Conservation (phyloP, 2,888 invertebrate species). For the Conomelus anceps region DNA sequence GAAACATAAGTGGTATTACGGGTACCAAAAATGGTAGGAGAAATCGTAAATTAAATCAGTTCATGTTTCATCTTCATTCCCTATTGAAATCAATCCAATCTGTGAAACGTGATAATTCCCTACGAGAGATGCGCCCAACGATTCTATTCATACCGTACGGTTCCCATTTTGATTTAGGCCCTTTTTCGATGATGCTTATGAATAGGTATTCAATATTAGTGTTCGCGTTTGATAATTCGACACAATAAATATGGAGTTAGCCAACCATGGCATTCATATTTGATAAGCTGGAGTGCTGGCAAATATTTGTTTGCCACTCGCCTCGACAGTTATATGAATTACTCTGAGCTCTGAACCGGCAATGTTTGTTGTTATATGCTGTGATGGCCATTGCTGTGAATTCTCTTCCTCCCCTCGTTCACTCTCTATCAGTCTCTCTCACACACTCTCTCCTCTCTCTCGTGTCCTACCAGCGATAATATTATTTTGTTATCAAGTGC, state of each 20-base stretch:
- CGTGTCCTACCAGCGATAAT: background rate
- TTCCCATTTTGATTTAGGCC: background rate
- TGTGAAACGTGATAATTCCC: background rate
- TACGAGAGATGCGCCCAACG: background rate
- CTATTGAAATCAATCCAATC: no score
- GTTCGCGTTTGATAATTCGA: background rate
- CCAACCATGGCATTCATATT: background rate
- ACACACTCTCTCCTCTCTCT: background rate
- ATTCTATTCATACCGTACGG: background rate
- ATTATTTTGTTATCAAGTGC: background rate
- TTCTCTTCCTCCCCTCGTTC: background rate
- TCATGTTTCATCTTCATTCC: background rate
- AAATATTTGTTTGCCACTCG: background rate
- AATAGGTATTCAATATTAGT: background rate
- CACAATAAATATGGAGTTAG: background rate
- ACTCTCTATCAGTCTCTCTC: background rate
- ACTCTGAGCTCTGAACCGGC: background rate
- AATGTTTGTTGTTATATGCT: background rate
- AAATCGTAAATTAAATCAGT: no score
- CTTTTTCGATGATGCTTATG: background rate
- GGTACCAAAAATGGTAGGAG: no score
- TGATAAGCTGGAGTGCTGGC: background rate
- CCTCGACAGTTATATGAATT: background rate
- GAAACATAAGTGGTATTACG: no score
- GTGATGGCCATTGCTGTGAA: background rate